Evolutionary conservation across 1,140 invertebrate genomes (phyloP), one percentile per base, ranked within the genome.

Genomic region (Drosophila erecta): DNA sequence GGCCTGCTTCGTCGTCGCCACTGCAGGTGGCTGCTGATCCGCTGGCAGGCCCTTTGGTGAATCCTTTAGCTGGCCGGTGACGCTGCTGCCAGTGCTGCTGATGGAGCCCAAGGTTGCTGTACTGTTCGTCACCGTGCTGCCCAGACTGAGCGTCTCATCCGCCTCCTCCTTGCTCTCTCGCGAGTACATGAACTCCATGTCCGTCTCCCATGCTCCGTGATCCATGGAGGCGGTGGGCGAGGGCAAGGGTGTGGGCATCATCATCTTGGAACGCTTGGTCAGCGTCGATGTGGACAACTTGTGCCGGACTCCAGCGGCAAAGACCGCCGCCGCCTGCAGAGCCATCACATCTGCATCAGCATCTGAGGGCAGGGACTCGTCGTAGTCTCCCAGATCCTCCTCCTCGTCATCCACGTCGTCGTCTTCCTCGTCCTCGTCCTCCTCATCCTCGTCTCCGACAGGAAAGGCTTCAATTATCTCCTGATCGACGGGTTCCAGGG

Each of bases 201-300:
- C 91, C 37, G 91, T 90, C 58, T 92, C 91, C 91, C 91, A 92
- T 38, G 90, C 90, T 41, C 83, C 79, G 11, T 91, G 91, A 64
- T 92, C 91, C 69, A 90, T 91, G 22, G 77, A 91, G 41, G 74
- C 67, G 40, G 84, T 90, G 17, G 85, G 84, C 49, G 79, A 90
- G 11, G 84, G 84, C 73, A 89, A 58, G 37, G 79, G 84, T 44
- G 84, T 71, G 4, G 83, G 60, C 37, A 70, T 61, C 56, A 73
- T 33, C 35, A 69, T 4, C 4, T 64, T 65, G 41, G 77, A 46
- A 10, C 69, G 83, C 41, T 83, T 84, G 37, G 81, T 81, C 24
- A 81, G 41, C 46, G 67, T 71, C 6, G 67, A 71, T 0, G 67
- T 71, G 24, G 67, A 71, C 1, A 76, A 38, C 54, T 56, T 85